Conservation (phyloP, 2,797 vertebrate species). For the Lutjanus argentimaculatus region DNA sequence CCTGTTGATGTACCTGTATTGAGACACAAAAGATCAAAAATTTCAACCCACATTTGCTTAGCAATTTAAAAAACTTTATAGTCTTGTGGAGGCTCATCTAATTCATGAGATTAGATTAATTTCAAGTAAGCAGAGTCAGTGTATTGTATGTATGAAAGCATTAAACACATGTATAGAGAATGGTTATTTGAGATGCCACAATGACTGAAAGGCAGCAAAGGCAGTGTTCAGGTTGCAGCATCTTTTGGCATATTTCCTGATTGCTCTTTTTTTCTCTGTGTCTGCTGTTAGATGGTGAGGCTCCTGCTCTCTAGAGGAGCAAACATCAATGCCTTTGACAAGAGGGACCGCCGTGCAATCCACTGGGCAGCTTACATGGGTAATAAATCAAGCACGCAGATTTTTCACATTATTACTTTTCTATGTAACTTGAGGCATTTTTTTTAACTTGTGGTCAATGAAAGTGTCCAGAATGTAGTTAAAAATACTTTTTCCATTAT, state of each 20-base stretch:
- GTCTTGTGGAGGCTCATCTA: background rate
- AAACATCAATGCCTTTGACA: constrained; percentile 99
- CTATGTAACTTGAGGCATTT: background rate
- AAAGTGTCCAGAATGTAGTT: background rate
- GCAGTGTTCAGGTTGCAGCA: constrained; percentile 1
- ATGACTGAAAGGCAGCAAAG: constrained; percentile 21
- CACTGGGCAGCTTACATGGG: constrained; percentile 99
- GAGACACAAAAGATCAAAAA: constrained; percentile 1
- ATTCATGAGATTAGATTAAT: constrained; percentile 20
- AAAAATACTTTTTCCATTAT: too few species aligned
- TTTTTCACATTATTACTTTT: background rate
- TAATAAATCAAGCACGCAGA: constrained; percentile 71
- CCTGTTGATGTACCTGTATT: background rate
- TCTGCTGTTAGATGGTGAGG: constrained; percentile 93
- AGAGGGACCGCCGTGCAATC: constrained; percentile 98
- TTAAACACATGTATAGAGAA: background rate
- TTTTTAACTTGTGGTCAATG: background rate
- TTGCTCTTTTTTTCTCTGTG: background rate
- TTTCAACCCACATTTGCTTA: background rate
- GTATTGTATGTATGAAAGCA: background rate
- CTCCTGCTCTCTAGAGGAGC: constrained; percentile 96
- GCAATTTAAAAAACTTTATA: background rate
- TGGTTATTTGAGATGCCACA: background rate
- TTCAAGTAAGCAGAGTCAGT: background rate
- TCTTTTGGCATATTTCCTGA: constrained; percentile 18